A percentile compares a stretch with the other conserved stretches of the same genome.
Evolutionary conservation across 1,140 invertebrate species (phyloP).

Genomic region (Drosophila tristis): DNA sequence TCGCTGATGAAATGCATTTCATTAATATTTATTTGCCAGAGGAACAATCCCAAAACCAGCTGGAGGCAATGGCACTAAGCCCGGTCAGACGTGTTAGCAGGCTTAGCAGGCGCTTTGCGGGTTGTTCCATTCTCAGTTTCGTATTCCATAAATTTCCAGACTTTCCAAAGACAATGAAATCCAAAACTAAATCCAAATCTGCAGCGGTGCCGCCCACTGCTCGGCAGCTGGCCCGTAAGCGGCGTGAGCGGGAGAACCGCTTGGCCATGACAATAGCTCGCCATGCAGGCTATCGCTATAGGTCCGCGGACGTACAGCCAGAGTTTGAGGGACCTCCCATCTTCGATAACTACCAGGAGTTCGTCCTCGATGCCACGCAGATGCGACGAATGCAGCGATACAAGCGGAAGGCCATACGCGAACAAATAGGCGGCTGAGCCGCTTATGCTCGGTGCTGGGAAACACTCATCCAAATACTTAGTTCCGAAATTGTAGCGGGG

Average conservation of each 20-base stretch:
- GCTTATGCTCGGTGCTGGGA: no score
- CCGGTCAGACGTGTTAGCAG: slow-evolving; percentile 1
- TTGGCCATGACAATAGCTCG: neutral
- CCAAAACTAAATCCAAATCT: neutral
- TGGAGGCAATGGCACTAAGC: neutral
- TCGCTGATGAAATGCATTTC: slow-evolving; percentile 63
- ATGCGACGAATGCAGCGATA: slow-evolving; percentile 5
- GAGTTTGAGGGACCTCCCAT: neutral
- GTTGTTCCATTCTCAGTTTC: neutral
- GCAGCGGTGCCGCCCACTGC: neutral
- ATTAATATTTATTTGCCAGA: slow-evolving; percentile 59
- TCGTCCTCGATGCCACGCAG: neutral
- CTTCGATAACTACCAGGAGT: neutral
- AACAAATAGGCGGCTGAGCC: no score
- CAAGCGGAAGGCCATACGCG: neutral
- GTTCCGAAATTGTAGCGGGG: no score
- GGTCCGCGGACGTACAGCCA: neutral
- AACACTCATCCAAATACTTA: no score
- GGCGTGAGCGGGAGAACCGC: neutral
- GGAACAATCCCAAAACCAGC: neutral
- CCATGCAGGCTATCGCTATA: slow-evolving; percentile 2
- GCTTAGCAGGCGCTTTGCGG: slow-evolving; percentile 2
- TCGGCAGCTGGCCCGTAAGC: neutral
- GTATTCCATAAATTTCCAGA: slow-evolving; percentile 7
- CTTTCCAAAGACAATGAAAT: neutral